phyloP scores from a whole-genome alignment of 2,888 invertebrate genomes.

The Drosophila testacea region DNA sequence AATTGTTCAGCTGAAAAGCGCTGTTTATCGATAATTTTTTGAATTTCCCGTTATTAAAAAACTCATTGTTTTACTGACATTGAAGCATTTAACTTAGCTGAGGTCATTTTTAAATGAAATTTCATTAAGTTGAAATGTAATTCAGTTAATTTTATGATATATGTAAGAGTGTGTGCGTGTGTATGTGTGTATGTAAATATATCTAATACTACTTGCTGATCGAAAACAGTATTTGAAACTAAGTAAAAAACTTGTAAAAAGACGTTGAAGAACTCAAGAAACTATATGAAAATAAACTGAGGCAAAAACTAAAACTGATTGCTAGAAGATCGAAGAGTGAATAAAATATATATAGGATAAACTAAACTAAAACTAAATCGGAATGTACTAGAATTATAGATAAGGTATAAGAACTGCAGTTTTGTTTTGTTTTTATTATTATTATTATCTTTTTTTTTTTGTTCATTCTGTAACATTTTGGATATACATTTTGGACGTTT shows the following conservation, averaged over 20 bases:
- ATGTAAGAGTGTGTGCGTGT: not conserved
- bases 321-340: constrained; percentile 16
- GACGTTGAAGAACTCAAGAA: constrained; percentile 12
- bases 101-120: not conserved
- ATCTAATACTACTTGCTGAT: constrained; percentile 39
- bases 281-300: constrained; percentile 17
- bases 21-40: not conserved
- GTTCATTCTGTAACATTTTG: constrained; percentile 8
- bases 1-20: not conserved
- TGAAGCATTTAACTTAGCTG: not conserved
- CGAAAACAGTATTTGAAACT: constrained; percentile 29
- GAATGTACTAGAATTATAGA: constrained; percentile 44
- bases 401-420: constrained; percentile 40
- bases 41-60: too few relatives aligned
- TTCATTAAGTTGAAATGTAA: not conserved
- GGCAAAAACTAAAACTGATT: constrained; percentile 13
- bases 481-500: constrained; percentile 33
- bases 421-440: constrained; percentile 14
- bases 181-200: constrained; percentile 19
- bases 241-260: constrained; percentile 17
- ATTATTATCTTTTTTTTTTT: constrained; percentile 2
- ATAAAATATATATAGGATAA: constrained; percentile 19
- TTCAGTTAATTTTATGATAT: not conserved
- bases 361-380: constrained; percentile 56
- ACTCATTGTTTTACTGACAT: not conserved